Percentiles rank a stretch among this genome's conserved stretches.
phyloP scores from a whole-genome alignment of 2,113 vertebrate species.

The Probosciger aterrimus region DNA sequence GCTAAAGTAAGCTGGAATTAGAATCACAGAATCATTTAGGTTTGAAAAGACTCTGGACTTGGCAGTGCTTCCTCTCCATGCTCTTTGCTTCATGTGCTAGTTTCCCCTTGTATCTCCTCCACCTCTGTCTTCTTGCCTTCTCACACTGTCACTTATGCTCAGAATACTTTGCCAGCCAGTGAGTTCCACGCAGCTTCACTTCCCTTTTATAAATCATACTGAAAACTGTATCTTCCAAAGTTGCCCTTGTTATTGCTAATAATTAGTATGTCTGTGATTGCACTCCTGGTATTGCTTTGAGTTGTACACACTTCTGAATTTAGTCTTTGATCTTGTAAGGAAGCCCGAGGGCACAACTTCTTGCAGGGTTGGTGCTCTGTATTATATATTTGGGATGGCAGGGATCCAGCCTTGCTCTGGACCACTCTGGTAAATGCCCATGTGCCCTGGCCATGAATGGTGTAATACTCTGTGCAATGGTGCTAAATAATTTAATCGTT shows the following conservation, averaged over 20 bases:
- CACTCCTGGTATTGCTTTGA: neutral
- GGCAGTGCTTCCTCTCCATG: neutral
- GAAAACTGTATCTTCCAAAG: neutral
- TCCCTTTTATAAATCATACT: neutral
- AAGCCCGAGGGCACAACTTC: neutral
- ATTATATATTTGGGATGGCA: neutral
- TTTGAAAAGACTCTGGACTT: neutral
- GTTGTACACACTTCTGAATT: neutral
- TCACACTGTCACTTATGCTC: neutral
- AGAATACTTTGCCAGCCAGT: neutral
- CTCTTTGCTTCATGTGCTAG: neutral
- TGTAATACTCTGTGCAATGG: neutral
- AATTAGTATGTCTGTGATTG: neutral
- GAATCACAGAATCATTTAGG: neutral
- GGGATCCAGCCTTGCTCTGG: neutral
- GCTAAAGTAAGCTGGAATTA: neutral
- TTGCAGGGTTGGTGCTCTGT: neutral
- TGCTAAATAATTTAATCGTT: slow-evolving; percentile 9
- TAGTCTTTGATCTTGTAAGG: neutral
- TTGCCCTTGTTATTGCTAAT: neutral
- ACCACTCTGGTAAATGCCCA: neutral
- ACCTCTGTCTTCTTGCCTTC: neutral
- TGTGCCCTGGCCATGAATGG: neutral
- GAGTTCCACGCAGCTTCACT: neutral
- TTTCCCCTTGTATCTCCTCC: neutral